Evolutionary conservation across 2,888 invertebrate species (phyloP), one percentile per base, ranked within the genome.

Genomic region (Alentia gelatinosa): DNA sequence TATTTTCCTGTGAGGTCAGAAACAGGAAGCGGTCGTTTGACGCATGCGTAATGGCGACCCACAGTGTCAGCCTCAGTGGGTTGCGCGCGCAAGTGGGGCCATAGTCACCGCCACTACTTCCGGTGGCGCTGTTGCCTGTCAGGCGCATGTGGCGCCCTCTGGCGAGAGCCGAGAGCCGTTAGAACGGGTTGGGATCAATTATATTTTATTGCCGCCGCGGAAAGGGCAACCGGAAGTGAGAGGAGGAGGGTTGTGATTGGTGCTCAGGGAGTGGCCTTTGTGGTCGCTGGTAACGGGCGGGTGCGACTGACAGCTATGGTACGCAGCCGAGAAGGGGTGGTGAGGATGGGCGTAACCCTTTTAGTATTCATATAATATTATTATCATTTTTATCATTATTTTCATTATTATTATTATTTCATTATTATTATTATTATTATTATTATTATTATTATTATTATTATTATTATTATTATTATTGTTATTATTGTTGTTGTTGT

Each of bases 101-200:
- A 56, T 56, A 3, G 56, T n/a, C 26, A 19, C 47, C 26, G 30
- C 26, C 30, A 30, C 30, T 26, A 86, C 86, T 86, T 86, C 86
- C 86, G 86, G 47, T 86, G 39, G 42, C 83, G 83, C 83, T 39
- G 42, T n/a, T 83, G 26, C 47, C n/a, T 86, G 86, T 86, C 86
- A 86, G 47, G 7, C 40, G 35, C 86, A 86, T 7, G 50, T 50
- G 86, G 86, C 47, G 86, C 86, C 50, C 86, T 9, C 84, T 26
- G 33, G 86, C 86, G 42, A 12, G 5, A 30, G 33, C 12, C 33
- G 86, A 19, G n/a, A 30, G 3, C 86, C 86, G 50, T 50, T 42
- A 47, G 86, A 86, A 26, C 86, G 86, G 50, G 86, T 42, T 50
- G 86, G 86, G 86, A 86, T 86, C 86, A 40, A 86, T 86, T 50